Conservation (phyloP, 2,113 vertebrate species). For the Hepsetus odoe region DNA sequence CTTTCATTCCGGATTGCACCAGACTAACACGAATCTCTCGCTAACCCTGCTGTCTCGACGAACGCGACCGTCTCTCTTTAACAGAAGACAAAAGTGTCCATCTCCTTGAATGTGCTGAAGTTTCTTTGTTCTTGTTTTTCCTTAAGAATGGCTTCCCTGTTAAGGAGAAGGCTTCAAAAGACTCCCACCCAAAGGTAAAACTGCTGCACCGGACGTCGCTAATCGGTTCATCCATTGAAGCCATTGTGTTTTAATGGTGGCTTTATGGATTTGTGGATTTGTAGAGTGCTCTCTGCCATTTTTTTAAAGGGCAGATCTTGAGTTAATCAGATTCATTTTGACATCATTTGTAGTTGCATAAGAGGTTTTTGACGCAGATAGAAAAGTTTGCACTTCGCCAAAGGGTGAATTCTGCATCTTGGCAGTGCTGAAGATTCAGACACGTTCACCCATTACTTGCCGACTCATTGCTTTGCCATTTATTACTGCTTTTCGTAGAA, state of each 20-base stretch:
- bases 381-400: not conserved
- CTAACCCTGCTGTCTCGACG: not conserved
- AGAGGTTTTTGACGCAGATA: not conserved
- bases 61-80: slow-evolving; percentile 3
- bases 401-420: not conserved
- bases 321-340: not conserved
- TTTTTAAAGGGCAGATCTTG: slow-evolving; percentile 24
- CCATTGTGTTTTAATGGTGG: not conserved
- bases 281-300: not conserved
- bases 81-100: slow-evolving; percentile 3
- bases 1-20: not conserved
- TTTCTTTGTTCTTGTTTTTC: slow-evolving; percentile 73
- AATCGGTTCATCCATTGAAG: slow-evolving; percentile 29
- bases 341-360: slow-evolving; percentile 9
- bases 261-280: not conserved
- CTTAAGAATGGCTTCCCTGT: slow-evolving; percentile 79
- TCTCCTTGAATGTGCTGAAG: slow-evolving; percentile 66
- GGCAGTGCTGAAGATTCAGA: not conserved
- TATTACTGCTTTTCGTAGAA: not conserved
- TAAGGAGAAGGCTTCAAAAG: slow-evolving; percentile 80
- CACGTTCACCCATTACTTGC: not conserved
- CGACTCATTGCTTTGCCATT: not conserved
- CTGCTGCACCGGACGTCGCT: slow-evolving; percentile 41
- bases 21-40: slow-evolving; percentile 22
- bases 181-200: slow-evolving; percentile 76